These are phyloP conservation scores for Pitangus sulphuratus DNA, from an alignment of 2,797 vertebrate species.

Conservation along the genomic window DNA sequence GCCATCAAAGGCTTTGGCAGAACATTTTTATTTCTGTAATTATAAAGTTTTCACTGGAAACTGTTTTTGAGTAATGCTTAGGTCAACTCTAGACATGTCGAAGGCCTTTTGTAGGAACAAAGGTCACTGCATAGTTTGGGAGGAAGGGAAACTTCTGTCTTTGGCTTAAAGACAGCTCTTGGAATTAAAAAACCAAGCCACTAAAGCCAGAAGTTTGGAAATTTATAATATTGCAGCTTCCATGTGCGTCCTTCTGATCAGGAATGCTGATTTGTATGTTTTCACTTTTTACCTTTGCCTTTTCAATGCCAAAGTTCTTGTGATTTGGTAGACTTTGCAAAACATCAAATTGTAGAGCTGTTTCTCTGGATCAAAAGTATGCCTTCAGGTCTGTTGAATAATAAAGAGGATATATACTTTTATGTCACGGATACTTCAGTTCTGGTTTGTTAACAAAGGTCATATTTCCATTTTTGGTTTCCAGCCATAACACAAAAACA, in stretches of 20 bases:
- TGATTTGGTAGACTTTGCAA: not conserved
- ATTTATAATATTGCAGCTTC: not conserved
- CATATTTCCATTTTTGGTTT: slow-evolving; percentile 69
- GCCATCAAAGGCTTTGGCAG: slow-evolving; percentile 9
- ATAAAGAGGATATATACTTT: not conserved
- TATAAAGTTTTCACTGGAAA: not conserved
- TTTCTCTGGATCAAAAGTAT: not conserved
- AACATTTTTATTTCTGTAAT: not conserved
- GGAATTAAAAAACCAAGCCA: not conserved
- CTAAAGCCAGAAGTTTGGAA: not conserved
- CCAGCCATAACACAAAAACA: slow-evolving; percentile 98
- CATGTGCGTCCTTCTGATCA: not conserved
- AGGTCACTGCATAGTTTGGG: not conserved
- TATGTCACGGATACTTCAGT: not conserved
- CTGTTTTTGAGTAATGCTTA: not conserved
- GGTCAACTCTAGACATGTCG: not conserved
- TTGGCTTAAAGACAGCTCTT: not conserved
- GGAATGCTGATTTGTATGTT: not conserved
- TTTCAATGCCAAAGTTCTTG: not conserved
- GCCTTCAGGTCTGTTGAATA: slow-evolving; percentile 18
- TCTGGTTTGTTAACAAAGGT: slow-evolving; percentile 47
- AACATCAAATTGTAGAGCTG: not conserved
- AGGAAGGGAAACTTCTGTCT: not conserved
- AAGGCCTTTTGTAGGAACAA: not conserved
- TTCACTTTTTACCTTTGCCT: not conserved